Base-by-base conservation (phyloP, 1,140 invertebrate genomes). In the Temnothorax curvispinosus region DNA sequence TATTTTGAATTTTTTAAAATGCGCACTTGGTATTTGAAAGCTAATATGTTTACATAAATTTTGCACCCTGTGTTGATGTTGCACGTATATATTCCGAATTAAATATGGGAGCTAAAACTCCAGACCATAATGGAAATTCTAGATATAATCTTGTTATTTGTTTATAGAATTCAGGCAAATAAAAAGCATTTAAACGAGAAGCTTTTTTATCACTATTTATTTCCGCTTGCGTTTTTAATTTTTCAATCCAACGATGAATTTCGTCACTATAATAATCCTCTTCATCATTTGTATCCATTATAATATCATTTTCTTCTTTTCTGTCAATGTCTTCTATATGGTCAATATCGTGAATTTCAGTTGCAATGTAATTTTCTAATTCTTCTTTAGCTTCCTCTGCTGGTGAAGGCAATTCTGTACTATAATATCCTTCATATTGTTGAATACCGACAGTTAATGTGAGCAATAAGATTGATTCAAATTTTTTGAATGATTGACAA, bases 341-440 rank as follows among this genome's bases (percentile, higher is more conserved):
- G 4, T 44, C 35, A 44, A 44, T 6, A 47, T 27, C 11, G 1
- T 69, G 11, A 69, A 47, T 69, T 27, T 69, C n/a, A 6, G 38
- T 44, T 27, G 65, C 38, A 27, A 69, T 69, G 47, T 27, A 0
- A 69, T 69, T 44, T 69, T 69, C 38, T 69, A 44, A 27, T 15
- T 69, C 3, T 21, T 44, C 47, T 27, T 44, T 69, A 47, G 38
- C n/a, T 27, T 69, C 11, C 6, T 69, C 38, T 44, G 41, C 65
- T 44, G 38, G 38, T 27, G 65, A 69, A 44, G 65, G 41, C 11
- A 69, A 27, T 69, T n/a, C 65, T 21, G 41, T 69, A 69, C 6
- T 27, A 27, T 58, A 27, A 27, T 32, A 47, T 69, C 65, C 65
- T 69, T 69, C 65, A 69, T 69, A 69, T 69, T 69, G 65, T 47